Conservation (phyloP, 2,797 vertebrate species). For the Coluber constrictor region DNA sequence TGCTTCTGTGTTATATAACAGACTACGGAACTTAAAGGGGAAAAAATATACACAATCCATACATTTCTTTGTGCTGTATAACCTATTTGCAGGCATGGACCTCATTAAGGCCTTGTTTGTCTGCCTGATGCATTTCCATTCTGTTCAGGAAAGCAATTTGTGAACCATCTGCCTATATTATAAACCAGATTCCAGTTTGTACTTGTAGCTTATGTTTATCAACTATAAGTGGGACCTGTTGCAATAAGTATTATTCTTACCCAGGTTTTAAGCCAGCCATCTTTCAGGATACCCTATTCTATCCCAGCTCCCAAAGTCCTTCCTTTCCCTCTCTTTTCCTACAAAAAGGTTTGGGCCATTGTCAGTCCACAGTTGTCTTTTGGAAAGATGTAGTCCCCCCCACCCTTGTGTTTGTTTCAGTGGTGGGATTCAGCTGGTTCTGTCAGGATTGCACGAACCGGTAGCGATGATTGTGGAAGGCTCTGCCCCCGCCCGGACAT, state of each 20-base stretch:
- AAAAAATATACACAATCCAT: neutral
- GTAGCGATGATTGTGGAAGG: too few relatives aligned
- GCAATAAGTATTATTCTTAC: neutral
- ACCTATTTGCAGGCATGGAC: neutral
- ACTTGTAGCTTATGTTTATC: neutral
- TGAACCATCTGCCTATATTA: neutral
- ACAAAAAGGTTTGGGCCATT: neutral
- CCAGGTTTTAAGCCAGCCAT: neutral
- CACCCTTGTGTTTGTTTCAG: neutral
- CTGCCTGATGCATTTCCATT: neutral
- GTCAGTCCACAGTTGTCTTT: neutral
- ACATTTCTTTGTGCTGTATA: neutral
- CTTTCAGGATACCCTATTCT: neutral
- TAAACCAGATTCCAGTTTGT: neutral
- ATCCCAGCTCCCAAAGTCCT: neutral
- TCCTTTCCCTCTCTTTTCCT: neutral
- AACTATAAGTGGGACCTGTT: neutral
- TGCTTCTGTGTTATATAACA: slow-evolving; percentile 23
- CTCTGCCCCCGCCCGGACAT: too few relatives aligned
- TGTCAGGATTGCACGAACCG: too few relatives aligned
- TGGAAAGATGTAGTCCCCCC: neutral
- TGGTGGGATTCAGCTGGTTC: too few relatives aligned
- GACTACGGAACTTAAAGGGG: neutral
- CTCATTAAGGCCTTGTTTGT: neutral
- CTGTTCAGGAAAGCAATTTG: neutral